Base-by-base conservation (phyloP, 2,797 vertebrate genomes). In the Mergus octosetaceus region DNA sequence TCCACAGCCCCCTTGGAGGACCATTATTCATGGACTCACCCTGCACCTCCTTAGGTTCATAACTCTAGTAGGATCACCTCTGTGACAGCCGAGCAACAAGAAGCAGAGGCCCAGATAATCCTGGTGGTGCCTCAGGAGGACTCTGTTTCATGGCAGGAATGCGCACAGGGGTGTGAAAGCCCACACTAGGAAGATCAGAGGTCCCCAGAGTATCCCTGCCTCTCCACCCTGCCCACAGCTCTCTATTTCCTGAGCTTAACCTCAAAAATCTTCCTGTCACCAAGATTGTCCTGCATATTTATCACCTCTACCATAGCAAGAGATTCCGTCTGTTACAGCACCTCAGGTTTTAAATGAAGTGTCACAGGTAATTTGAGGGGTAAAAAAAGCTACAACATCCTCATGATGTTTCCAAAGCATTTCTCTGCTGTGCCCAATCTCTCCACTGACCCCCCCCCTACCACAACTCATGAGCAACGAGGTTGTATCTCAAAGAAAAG, bases 311-410 rank as follows among this genome's bases (percentile, higher is more conserved):
- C 34, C 39, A n/a, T 24, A 58, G 32, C 22, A 17, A 75, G 27
- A n/a, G 65, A 71, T 41, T 70, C 15, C 3, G 51, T 78, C 56
- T 60, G 85, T 66, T 47, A 76, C 53, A 76, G 74, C 45, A 65
- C 22, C 22, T 61, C 66, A 27, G 4, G 25, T 91, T 89, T 87
- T 83, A 95, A 95, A 87, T 69, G 11, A 94, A 93, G 93, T 64
- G 39, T 93, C 81, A 91, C 53, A 70, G 57, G 36, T 82, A 90
- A 92, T 92, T 88, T 89, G 34, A 54, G 20, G 47, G 14, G 39
- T 75, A 71, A 68, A 85, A 89, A 45, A 78, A 82, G 51, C 19
- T 47, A 43, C 20, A 12, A 11, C 58, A 64, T 54, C 38, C 72
- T 75, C 39, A 32, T 56, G 20, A 64, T 61, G n/a, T 75, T 96